Percentiles rank a stretch among this genome's conserved stretches.
Evolutionary conservation across 2,113 vertebrate genomes (phyloP).

Genomic region (Sminthopsis crassicaudata): DNA sequence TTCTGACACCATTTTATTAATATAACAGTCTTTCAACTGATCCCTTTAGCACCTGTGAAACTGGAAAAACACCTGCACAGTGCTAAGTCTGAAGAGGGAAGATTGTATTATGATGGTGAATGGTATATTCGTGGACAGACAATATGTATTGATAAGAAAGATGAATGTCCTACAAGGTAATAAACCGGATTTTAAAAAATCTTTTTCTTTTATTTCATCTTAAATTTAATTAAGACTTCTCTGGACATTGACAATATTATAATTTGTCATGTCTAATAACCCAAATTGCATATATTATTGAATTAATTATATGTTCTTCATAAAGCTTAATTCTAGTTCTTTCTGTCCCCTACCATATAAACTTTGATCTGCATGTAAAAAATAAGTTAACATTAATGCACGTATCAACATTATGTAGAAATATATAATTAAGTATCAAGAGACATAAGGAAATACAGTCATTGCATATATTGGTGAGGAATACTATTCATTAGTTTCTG

Average conservation of each 20-base stretch:
- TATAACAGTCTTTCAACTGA: constrained; percentile 73
- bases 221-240: not conserved
- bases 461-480: constrained; percentile 18
- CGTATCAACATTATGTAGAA: constrained; percentile 13
- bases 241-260: not conserved
- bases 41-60: constrained; percentile 89
- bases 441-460: constrained; percentile 3
- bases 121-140: constrained; percentile 96
- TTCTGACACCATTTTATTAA: constrained; percentile 70
- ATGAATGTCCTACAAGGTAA: constrained; percentile 95
- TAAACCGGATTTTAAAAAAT: not conserved
- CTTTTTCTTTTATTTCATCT: constrained; percentile 26
- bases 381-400: constrained; percentile 25
- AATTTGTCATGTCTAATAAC: not conserved
- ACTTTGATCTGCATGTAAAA: constrained; percentile 17
- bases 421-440: constrained; percentile 20
- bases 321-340: not conserved
- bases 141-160: constrained; percentile 96
- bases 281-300: not conserved
- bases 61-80: constrained; percentile 93
- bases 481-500: constrained; percentile 54
- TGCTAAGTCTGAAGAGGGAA: constrained; percentile 94
- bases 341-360: not conserved
- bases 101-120: constrained; percentile 95
- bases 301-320: not conserved